Base-by-base conservation (phyloP, 2,113 vertebrate genomes). In the Arizona elegans region DNA sequence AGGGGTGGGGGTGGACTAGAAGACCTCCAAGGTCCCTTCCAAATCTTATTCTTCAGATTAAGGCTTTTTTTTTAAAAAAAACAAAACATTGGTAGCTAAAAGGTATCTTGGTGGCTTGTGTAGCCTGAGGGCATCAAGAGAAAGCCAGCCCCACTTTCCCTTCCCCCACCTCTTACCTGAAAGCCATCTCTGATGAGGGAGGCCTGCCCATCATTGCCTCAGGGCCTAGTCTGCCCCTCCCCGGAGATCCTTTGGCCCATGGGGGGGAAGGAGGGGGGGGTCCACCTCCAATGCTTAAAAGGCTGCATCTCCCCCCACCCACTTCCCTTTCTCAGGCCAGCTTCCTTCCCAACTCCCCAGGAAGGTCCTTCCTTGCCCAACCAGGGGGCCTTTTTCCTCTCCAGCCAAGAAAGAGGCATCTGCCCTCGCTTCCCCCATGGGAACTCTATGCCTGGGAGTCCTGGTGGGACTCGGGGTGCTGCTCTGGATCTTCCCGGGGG, bases 371-470 rank as follows among this genome's bases (percentile, higher is more conserved):
- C 50, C 53, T 29, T n/a, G 26, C 17, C 87, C 12, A 81, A 1
- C 65, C 5, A 75, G 65, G 0, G 2, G n/a, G n/a, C 70, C 7
- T 38, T 81, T 38, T 47, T 47, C n/a, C 70, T 75, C 70, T 75
- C 70, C 70, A 38, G 33, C 5, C 65, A 0, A 65, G 62, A 65
- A 65, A 15, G 65, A 38, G n/a, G 15, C n/a, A 7, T 8, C 70
- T 50, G 11, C 7, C 70, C 7, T 19, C 29, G 13, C 13, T 8
- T 19, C 8, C 15, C 12, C 3, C 13, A 88, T 88, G 87, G 87
- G 52, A 10, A 8, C 12, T 33, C 3, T 88, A 13, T 3, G 10
- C 13, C 0, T 19, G 3, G 11, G 3, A 0, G 1, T 43, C 26
- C 0, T 81, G 10, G 0, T 95, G 0, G 0, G 54, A 3, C 5